Conservation (phyloP, 2,113 vertebrate species). For the Brachyhypopomus occidentalis region DNA sequence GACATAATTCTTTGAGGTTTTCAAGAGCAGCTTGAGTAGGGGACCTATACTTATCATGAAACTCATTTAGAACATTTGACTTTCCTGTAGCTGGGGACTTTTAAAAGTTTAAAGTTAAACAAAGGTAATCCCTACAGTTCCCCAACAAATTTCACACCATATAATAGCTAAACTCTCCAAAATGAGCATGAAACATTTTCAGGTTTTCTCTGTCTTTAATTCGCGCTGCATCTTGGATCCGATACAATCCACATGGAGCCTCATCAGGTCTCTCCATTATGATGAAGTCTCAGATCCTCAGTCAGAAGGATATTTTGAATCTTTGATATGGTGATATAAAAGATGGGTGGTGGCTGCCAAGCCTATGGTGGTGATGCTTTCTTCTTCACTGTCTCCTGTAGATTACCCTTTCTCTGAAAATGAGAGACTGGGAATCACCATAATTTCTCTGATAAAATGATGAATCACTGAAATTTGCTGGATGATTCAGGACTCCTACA, state of each 20-base stretch:
- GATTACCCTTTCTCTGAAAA: constrained; percentile 65
- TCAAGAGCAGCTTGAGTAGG: not conserved
- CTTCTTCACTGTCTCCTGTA: constrained; percentile 22
- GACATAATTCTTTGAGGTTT: not conserved
- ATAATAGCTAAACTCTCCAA: constrained; percentile 25
- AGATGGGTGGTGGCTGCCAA: constrained; percentile 27
- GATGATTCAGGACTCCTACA: constrained; percentile 9
- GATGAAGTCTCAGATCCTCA: constrained; percentile 14
- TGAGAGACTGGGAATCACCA: constrained; percentile 13
- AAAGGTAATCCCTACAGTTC: constrained; percentile 15
- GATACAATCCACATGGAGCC: constrained; percentile 44
- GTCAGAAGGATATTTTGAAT: constrained; percentile 14
- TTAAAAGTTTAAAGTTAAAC: not conserved
- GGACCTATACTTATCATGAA: not conserved
- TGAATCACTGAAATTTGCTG: constrained; percentile 43
- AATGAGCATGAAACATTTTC: not conserved
- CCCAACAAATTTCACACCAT: constrained; percentile 2
- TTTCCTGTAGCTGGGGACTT: not conserved
- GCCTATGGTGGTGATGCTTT: constrained; percentile 19
- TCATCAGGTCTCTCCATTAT: constrained; percentile 17
- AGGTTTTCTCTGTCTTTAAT: not conserved
- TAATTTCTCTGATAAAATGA: constrained; percentile 63
- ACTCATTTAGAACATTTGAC: not conserved
- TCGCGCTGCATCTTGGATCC: constrained; percentile 31
- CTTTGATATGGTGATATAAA: constrained; percentile 39